phyloP scores from a whole-genome alignment of 2,113 vertebrate species.

The Lycocorax pyrrhopterus region DNA sequence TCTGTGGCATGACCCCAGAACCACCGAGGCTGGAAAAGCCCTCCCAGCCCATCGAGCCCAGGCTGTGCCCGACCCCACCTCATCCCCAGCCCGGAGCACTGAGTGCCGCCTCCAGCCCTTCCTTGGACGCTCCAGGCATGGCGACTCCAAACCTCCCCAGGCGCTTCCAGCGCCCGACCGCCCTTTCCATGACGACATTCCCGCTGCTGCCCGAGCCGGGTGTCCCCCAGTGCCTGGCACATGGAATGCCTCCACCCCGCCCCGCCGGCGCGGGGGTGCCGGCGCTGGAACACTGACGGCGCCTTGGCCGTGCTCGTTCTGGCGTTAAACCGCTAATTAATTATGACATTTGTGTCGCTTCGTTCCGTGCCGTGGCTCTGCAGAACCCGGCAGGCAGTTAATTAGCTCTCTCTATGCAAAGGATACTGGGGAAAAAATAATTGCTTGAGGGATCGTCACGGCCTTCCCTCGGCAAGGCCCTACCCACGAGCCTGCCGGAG shows the following conservation, averaged over 20 bases:
- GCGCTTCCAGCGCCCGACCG: rapidly evolving
- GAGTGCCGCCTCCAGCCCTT: background rate
- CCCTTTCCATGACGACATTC: background rate
- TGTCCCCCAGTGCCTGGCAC: background rate
- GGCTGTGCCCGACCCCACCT: rapidly evolving
- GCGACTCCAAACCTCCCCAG: background rate
- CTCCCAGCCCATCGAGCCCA: rapidly evolving
- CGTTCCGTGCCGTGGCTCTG: background rate
- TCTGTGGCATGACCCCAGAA: rapidly evolving
- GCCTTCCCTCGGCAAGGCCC: background rate
- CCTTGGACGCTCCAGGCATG: background rate
- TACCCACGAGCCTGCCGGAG: background rate
- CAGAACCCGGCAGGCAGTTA: conserved; percentile 37
- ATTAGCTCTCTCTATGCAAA: conserved; percentile 52
- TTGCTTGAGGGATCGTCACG: conserved; percentile 24
- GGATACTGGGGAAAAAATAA: conserved; percentile 22
- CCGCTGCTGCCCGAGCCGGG: background rate
- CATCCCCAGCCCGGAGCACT: rapidly evolving
- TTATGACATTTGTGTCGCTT: conserved; percentile 50
- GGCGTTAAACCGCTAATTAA: conserved; percentile 47
- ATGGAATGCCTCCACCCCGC: background rate
- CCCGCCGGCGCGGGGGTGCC: background rate
- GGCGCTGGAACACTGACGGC: background rate
- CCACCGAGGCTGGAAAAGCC: background rate
- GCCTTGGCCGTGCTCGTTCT: background rate